These are phyloP conservation scores for Lasioglossum figueresi DNA, from an alignment of 2,888 invertebrate species.

Conservation along the genomic window DNA sequence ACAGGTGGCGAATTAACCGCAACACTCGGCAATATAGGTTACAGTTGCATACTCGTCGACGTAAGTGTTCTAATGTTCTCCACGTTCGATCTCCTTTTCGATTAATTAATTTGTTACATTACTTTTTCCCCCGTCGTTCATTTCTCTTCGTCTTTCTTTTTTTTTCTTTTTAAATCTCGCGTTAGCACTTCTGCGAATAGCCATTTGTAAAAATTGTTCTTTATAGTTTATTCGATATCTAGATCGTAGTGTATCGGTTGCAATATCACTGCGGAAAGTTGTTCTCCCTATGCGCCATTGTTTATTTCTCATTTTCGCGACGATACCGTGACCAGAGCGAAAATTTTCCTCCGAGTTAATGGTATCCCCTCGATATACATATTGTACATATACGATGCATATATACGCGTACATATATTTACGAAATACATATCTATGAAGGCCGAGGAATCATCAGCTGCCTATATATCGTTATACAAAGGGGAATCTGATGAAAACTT, in stretches of 20 bases:
- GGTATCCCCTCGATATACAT: slow-evolving; percentile 22
- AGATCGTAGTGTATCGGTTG: slow-evolving; percentile 48
- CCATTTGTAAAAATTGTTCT: slow-evolving; percentile 60
- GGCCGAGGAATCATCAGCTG: slow-evolving; percentile 41
- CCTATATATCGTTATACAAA: slow-evolving; percentile 21
- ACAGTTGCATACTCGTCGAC: slow-evolving; percentile 48
- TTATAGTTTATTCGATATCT: slow-evolving; percentile 47
- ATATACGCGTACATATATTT: neutral
- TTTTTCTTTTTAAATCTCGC: slow-evolving; percentile 4
- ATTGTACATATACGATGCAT: neutral
- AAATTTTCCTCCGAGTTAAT: slow-evolving; percentile 27
- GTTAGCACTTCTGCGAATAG: slow-evolving; percentile 54
- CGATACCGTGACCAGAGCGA: slow-evolving; percentile 67
- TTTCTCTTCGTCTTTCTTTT: neutral
- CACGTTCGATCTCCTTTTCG: slow-evolving; percentile 21
- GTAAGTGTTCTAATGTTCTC: slow-evolving; percentile 14
- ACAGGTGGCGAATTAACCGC: slow-evolving; percentile 45
- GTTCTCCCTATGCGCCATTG: slow-evolving; percentile 35
- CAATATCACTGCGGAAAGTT: slow-evolving; percentile 59
- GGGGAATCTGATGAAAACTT: slow-evolving; percentile 35
- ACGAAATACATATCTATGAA: slow-evolving; percentile 29
- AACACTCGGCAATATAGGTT: slow-evolving; percentile 56
- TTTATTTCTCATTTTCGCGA: slow-evolving; percentile 31
- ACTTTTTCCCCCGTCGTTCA: neutral
- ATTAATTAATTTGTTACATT: slow-evolving; percentile 25